A percentile compares a stretch with the other conserved stretches of the same genome.
Evolutionary conservation across 2,797 vertebrate species (phyloP).

Genomic region (Trichosurus vulpecula): DNA sequence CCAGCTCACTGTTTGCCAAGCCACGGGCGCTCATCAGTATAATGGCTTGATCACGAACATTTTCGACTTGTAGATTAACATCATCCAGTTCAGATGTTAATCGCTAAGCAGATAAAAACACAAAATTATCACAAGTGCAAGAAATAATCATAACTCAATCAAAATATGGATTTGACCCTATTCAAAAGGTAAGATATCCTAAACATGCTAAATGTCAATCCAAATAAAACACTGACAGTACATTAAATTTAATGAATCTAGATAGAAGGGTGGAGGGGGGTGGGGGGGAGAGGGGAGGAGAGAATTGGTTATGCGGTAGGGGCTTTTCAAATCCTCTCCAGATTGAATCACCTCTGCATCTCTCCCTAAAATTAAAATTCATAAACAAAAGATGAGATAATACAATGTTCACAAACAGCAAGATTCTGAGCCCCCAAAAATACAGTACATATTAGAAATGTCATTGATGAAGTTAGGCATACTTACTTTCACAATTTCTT

Average conservation of each 20-base stretch:
- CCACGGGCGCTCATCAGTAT: slow-evolving; percentile 94
- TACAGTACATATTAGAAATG: neutral
- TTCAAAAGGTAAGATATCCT: neutral
- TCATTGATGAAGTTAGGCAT: fast-evolving
- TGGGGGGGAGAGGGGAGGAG: neutral
- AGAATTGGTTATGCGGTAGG: neutral
- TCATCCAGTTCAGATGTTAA: slow-evolving; percentile 92
- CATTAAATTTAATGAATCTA: neutral
- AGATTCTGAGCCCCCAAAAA: neutral
- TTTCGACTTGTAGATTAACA: slow-evolving; percentile 91
- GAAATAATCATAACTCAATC: slow-evolving; percentile 24
- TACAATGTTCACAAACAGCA: neutral
- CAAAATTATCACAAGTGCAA: neutral
- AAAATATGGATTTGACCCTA: neutral
- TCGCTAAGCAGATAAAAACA: slow-evolving; percentile 82
- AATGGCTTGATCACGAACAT: slow-evolving; percentile 92
- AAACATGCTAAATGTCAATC: slow-evolving; percentile 4
- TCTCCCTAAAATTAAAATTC: neutral
- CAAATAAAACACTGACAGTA: neutral
- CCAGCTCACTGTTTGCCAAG: slow-evolving; percentile 89
- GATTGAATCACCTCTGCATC: neutral
- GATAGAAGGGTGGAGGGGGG: no score
- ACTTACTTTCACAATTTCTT: slow-evolving; percentile 91
- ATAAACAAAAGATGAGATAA: neutral
- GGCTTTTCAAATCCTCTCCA: neutral